Conservation (phyloP, 2,113 vertebrate genomes). For the Aspiorhynchus laticeps region DNA sequence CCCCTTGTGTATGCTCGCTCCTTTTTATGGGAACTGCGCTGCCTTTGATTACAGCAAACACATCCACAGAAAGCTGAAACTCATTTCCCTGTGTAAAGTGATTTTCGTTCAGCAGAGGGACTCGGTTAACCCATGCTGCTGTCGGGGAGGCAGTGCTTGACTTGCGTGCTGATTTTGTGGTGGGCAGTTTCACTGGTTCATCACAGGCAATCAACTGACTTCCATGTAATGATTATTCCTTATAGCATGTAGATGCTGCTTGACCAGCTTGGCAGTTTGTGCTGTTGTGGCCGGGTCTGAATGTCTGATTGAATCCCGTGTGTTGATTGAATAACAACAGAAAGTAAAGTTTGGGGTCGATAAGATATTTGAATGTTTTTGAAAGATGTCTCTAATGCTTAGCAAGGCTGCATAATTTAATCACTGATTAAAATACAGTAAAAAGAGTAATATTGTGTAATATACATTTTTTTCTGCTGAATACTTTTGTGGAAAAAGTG, state of each 20-base stretch:
- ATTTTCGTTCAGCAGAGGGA: neutral
- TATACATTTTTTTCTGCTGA: too few species aligned
- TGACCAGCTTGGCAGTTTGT: neutral
- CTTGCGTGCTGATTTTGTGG: constrained; percentile 6
- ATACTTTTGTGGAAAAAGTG: too few species aligned
- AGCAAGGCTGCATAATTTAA: too few species aligned
- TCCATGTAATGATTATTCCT: neutral
- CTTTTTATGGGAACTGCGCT: constrained; percentile 35
- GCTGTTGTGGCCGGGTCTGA: neutral
- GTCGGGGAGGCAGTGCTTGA: neutral
- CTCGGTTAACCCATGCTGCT: neutral
- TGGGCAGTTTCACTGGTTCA: neutral
- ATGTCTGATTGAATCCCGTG: neutral
- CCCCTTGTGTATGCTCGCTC: neutral
- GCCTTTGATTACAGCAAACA: constrained; percentile 40
- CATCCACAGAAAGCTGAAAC: constrained; percentile 32
- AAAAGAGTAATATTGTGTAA: too few species aligned
- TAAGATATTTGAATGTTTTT: neutral
- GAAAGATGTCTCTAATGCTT: too few species aligned
- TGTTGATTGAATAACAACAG: neutral
- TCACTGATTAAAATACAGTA: too few species aligned
- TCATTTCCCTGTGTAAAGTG: constrained; percentile 15
- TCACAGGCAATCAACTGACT: neutral
- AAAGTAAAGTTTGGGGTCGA: too few species aligned
- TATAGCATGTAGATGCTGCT: neutral